Evolutionary conservation across 2,113 vertebrate species (phyloP).

Genomic region (Eurypyga helias): DNA sequence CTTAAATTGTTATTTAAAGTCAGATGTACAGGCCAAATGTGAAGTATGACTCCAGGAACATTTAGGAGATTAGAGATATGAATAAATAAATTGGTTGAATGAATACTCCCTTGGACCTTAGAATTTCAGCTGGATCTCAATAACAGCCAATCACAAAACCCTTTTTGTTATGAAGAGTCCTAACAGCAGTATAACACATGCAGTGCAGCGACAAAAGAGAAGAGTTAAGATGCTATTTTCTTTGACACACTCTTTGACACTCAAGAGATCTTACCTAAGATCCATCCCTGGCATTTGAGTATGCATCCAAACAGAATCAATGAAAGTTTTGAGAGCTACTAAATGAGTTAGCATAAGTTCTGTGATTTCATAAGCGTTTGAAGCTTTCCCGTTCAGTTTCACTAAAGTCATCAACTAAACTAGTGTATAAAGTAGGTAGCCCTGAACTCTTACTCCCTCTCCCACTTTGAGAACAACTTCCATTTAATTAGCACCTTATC

Average conservation of each 20-base stretch:
- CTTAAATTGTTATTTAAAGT: background rate
- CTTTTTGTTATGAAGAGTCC: background rate
- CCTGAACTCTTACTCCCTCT: constrained; percentile 27
- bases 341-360: background rate
- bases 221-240: background rate
- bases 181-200: background rate
- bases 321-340: background rate
- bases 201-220: background rate
- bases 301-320: background rate
- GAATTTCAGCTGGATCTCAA: background rate
- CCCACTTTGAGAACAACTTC: background rate
- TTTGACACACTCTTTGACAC: background rate
- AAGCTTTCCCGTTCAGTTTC: background rate
- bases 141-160: background rate
- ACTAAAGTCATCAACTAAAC: background rate
- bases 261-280: background rate
- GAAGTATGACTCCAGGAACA: background rate
- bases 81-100: background rate
- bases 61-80: background rate
- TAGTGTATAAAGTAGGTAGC: background rate
- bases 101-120: background rate
- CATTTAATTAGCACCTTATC: constrained; percentile 61
- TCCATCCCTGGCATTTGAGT: background rate
- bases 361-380: background rate
- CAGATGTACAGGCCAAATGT: background rate